Percentiles rank a stretch among this genome's conserved stretches.
These are phyloP conservation scores for Cossypha heuglini DNA, from an alignment of 2,797 vertebrate genomes.

Conservation along the genomic window DNA sequence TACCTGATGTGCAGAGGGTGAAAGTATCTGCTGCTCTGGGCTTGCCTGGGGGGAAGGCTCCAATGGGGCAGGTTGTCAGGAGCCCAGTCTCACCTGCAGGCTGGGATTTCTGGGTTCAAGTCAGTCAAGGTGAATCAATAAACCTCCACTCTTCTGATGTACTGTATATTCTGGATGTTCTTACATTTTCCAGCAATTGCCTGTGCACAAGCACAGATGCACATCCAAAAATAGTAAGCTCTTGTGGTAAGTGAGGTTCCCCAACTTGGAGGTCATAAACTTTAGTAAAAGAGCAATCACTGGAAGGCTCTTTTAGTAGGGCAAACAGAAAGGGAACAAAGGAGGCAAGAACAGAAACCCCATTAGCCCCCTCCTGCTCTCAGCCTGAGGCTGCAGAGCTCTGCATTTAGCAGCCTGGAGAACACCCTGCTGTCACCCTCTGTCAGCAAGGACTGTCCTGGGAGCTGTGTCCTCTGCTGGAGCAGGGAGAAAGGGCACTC, in stretches of 20 bases:
- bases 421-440: not conserved
- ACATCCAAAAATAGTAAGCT: constrained; percentile 7
- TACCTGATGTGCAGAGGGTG: not conserved
- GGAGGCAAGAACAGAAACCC: constrained; percentile 9
- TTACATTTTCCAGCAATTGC: not conserved
- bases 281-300: constrained; percentile 16
- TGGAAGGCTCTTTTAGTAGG: constrained; percentile 7
- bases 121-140: not conserved
- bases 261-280: constrained; percentile 48
- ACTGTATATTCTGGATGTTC: not conserved
- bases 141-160: not conserved
- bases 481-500: not conserved
- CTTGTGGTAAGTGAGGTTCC: constrained; percentile 11
- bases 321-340: constrained; percentile 43
- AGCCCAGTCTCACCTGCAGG: not conserved
- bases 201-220: not conserved
- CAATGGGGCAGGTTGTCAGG: not conserved
- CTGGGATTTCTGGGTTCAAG: not conserved
- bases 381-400: constrained; percentile 17
- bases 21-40: not conserved
- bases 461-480: not conserved
- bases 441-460: not conserved
- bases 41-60: not conserved
- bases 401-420: not conserved
- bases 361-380: constrained; percentile 23